These are phyloP conservation scores for Bombyx huttoni DNA, from an alignment of 2,888 invertebrate genomes.

Conservation along the genomic window DNA sequence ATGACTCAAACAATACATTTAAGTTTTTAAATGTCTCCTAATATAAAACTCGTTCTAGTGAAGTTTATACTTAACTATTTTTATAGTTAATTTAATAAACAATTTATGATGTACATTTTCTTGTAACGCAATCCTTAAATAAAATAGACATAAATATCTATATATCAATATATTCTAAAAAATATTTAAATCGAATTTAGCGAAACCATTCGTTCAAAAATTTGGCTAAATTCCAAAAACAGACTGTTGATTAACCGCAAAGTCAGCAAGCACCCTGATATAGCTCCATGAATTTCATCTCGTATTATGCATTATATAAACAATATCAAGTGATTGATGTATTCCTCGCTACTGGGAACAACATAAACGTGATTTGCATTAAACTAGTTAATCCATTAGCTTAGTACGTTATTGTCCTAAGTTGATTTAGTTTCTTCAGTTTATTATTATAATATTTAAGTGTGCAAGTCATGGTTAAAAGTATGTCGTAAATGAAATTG, in stretches of 20 bases:
- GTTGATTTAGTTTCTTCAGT: neutral
- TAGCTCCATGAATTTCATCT: slow-evolving; percentile 55
- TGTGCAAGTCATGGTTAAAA: too few relatives aligned
- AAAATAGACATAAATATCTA: too few relatives aligned
- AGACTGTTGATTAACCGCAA: slow-evolving; percentile 47
- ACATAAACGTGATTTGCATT: slow-evolving; percentile 60
- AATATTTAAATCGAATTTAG: neutral
- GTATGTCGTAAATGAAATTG: too few relatives aligned
- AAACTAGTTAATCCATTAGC: slow-evolving; percentile 61
- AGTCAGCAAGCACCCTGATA: slow-evolving; percentile 50
- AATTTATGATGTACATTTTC: too few relatives aligned
- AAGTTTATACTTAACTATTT: too few relatives aligned
- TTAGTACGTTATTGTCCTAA: slow-evolving; percentile 6
- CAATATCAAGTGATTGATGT: slow-evolving; percentile 66
- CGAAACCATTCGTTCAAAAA: neutral
- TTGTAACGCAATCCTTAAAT: too few relatives aligned
- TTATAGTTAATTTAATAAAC: too few relatives aligned
- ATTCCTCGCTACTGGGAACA: slow-evolving; percentile 45
- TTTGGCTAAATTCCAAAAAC: neutral
- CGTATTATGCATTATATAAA: slow-evolving; percentile 49
- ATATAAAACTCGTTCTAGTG: too few relatives aligned
- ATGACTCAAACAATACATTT: neutral
- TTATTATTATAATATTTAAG: neutral
- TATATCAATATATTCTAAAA: too few relatives aligned
- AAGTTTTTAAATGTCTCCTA: too few relatives aligned